Base-by-base conservation (phyloP, 2,888 invertebrate species). In the Cosmia trapezina region DNA sequence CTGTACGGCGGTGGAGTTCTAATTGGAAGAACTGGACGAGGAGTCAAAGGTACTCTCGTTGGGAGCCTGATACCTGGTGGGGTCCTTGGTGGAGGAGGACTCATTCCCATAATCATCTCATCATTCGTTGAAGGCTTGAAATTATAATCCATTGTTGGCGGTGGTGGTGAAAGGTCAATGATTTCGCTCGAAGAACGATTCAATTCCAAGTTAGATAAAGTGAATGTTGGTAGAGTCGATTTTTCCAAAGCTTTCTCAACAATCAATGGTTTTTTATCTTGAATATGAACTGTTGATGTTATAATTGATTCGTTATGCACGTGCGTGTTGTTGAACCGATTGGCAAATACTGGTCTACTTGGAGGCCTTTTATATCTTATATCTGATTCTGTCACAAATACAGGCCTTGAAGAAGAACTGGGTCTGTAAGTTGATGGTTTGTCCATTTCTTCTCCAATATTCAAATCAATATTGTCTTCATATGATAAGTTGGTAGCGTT, bases 31-130 rank as follows among this genome's bases (percentile, higher is more conserved):
- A 86, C 80, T 56, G 96, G 95, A 79, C 93, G 90, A 59, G 93
- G 88, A 70, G 94, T 94, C 8, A 91, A 82, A 33, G 93, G 88
- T 22, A 87, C 84, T 79, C 94, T 92, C 2, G 91, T 86, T 61
- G 93, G 93, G 17, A 86, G 82, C 83, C 93, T 92, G 22, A 89
- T 90, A 47, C 90, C 87, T 43, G 93, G 83, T 43, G 92, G 90
- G 2, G 90, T 92, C 75, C 92, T 91, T 33, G 94, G 94, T 69
- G 96, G 96, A 19, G 96, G 96, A 57, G 96, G 96, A 86, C 94
- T 96, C 94, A 97, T 96, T 1, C 96, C 96, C 95, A 96, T 95
- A n/a, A 97, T 96, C 89, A 92, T 93, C 74, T 96, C 96, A 89
- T 95, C 94, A 80, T 94, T 94, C 14, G 92, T 93, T 17, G 95